A percentile compares a stretch with the other conserved stretches of the same genome.
Conservation (phyloP, 2,797 vertebrate genomes). For the Phataginus tetradactyla region DNA sequence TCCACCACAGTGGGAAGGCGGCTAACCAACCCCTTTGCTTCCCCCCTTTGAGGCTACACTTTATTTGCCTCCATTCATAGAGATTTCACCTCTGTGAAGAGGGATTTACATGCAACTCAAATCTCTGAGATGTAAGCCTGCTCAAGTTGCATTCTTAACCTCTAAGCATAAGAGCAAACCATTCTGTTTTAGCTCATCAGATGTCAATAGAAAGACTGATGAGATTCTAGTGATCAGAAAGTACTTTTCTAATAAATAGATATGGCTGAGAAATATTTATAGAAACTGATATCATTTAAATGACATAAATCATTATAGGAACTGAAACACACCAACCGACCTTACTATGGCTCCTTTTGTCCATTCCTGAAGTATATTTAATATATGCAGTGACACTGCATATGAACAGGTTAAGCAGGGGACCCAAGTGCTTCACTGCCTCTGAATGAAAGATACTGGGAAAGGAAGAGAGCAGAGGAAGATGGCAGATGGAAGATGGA, state of each 20-base stretch:
- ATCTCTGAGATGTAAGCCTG: background rate
- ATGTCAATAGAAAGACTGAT: background rate
- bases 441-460: background rate
- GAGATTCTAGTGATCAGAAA: background rate
- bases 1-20: background rate
- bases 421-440: background rate
- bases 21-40: background rate
- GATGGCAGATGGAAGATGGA: too few species aligned
- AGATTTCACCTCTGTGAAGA: background rate
- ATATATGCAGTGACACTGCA: background rate
- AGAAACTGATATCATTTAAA: background rate
- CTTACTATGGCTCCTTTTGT: constrained; percentile 12
- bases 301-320: background rate
- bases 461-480: too few species aligned
- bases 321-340: background rate
- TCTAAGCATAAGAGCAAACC: background rate
- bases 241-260: constrained; percentile 14
- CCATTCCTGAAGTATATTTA: background rate
- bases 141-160: background rate
- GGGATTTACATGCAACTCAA: background rate
- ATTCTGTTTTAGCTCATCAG: background rate
- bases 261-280: background rate
- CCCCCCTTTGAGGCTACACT: background rate
- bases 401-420: background rate
- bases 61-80: background rate